Conservation (phyloP, 2,888 invertebrate genomes). For the Yponomeuta sedellus region DNA sequence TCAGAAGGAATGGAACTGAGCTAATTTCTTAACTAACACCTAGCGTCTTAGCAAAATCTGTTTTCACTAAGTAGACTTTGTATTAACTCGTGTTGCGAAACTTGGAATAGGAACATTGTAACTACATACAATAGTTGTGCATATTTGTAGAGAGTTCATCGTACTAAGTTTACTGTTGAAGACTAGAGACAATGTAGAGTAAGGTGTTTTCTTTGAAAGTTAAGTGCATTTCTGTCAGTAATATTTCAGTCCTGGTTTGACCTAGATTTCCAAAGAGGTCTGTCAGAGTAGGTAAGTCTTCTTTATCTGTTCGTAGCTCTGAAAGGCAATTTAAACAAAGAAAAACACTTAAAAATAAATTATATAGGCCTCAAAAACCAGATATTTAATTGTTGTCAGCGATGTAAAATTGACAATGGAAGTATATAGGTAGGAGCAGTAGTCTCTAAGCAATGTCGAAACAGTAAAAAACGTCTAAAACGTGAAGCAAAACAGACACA, state of each 20-base stretch:
- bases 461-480: not conserved
- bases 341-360: too few relatives aligned
- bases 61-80: not conserved
- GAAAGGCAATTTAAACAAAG: too few relatives aligned
- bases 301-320: not conserved
- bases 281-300: not conserved
- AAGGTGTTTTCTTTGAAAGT: not conserved
- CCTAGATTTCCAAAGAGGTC: not conserved
- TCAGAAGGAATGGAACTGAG: too few relatives aligned
- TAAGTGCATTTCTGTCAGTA: not conserved
- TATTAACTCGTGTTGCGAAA: not conserved
- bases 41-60: not conserved
- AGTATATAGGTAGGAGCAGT: too few relatives aligned
- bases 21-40: too few relatives aligned
- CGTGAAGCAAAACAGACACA: constrained; percentile 3
- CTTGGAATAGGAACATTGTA: not conserved
- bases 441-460: not conserved
- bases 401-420: too few relatives aligned
- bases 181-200: not conserved
- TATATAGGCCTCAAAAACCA: too few relatives aligned
- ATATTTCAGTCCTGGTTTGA: not conserved
- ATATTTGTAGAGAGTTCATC: not conserved
- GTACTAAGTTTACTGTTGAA: not conserved
- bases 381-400: too few relatives aligned
- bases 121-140: not conserved